Base-by-base conservation (phyloP, 2,888 invertebrate species). In the Harpalus rubripes region DNA sequence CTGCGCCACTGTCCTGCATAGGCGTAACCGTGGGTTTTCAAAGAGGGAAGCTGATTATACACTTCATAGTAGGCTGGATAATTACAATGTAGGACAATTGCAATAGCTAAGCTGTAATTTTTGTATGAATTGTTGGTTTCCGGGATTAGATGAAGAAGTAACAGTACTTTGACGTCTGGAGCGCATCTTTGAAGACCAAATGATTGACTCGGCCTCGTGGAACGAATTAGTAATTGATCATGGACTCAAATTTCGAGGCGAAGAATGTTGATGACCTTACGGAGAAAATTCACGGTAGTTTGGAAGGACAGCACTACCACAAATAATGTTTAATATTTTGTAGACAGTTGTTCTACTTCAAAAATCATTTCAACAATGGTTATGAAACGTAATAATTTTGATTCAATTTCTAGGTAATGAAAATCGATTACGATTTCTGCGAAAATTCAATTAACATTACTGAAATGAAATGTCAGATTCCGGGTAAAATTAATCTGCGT, bases 181-280 rank as follows among this genome's bases (percentile, higher is more conserved):
- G 16, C 68, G 68, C 68, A 68, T 68, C 68, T 41, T 68, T 68
- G 68, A 39, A 68, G 41, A 68, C 41, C 32, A 68, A 68, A 41
- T 68, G 41, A 68, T 68, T 68, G 68, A 68, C 68, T 68, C 16
- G 68, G 10, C 68, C 68, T 68, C 41, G 16, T 41, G 68, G 68
- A 68, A 68, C 68, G 68, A 68, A 68, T 68, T 15, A n/a, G 41
- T 68, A 68, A 68, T 68, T 68, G 68, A 68, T 68, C 68, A 68
- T 68, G 68, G 16, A 41, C 68, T 41, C 32, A 68, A 68, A 68
- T 68, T 68, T 68, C 68, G 41, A 68, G 68, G 68, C 41, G 16
- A 32, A 16, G 68, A 68, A 68, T 68, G 68, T 41, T 68, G 68
- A 68, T 68, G 68, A 32, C 68, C 68, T 68, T 68, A 39, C 39